Evolutionary conservation across 2,113 vertebrate genomes (phyloP), one percentile per base, ranked within the genome.

Genomic region (Vidua chalybeata): DNA sequence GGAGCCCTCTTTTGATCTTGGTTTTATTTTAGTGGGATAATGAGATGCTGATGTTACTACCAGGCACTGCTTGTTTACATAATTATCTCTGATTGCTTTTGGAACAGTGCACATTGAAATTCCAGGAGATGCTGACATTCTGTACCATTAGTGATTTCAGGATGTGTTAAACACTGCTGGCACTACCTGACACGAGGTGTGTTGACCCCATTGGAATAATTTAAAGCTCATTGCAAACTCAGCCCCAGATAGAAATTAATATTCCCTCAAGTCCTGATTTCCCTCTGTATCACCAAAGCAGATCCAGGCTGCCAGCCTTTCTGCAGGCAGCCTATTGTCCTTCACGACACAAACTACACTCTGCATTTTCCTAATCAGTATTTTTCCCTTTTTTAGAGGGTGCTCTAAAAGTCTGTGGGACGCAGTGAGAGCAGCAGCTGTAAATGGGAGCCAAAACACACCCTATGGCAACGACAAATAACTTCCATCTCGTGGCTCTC

Each of bases 1-100:
- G 78, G 72, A 89, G 75, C 55, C 64, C 46, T 92, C 73, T 82
- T 96, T 95, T 95, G 85, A 96, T 95, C 94, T 84, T 59, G 64
- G n/a, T 71, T 90, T 88, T 64, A 81, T 78, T 97, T 92, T 46
- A 92, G 92, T 12, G 64, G 79, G 68, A 81, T 95, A 96, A 94
- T 75, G 75, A 88, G 79, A 94, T 92, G 90, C 93, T 96, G 95
- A 68, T 92, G 66, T 92, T 94, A 79, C 67, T 87, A 73, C 43
- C 78, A 88, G 87, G 87, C 71, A 51, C 77, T 46, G 48, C 83
- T 96, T 96, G 87, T 96, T 94, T 91, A 93, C 84, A 80, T 93
- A 93, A 96, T 96, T 94, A 95, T 46, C 68, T 93, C 59, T 95
- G 94, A 94, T 91, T 95, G 79, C 95, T 84, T 94, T 95, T 69